Evolutionary conservation across 2,797 vertebrate genomes (phyloP).

Genomic region (Petrocephalus sullivani): DNA sequence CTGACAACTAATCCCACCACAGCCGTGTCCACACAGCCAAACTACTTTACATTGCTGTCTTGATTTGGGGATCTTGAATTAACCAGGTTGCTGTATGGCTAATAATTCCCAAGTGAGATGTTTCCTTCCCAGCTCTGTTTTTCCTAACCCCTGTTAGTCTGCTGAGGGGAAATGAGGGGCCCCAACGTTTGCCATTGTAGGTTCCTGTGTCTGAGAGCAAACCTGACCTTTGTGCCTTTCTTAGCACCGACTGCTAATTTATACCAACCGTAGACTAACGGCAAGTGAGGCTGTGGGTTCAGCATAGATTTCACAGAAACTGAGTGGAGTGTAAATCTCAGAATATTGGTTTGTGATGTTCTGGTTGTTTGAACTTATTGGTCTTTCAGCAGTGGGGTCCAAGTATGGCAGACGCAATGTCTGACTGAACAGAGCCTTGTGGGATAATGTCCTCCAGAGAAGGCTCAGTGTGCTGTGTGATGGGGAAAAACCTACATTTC

Average conservation of each 20-base stretch:
- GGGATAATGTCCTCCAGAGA: neutral
- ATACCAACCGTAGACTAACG: neutral
- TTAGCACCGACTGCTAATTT: neutral
- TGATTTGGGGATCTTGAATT: neutral
- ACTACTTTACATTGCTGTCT: neutral
- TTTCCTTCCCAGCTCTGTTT: neutral
- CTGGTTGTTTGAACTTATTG: neutral
- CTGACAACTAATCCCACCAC: neutral
- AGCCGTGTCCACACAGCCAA: neutral
- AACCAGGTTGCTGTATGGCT: neutral
- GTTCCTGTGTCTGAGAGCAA: neutral
- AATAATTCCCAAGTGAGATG: neutral
- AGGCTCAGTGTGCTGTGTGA: neutral
- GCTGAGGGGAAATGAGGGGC: neutral
- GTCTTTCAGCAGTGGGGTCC: neutral
- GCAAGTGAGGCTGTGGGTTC: neutral
- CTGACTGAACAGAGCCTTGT: neutral
- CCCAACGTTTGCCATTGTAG: neutral
- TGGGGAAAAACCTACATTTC: neutral
- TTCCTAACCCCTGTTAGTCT: neutral
- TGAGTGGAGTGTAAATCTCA: neutral
- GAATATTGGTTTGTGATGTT: neutral
- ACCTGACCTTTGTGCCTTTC: constrained; percentile 15
- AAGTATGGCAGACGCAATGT: neutral
- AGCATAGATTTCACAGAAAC: neutral